Percentiles rank a stretch among this genome's conserved stretches.
Conservation (phyloP, 1,140 invertebrate genomes). For the Cydia fagiglandana region DNA sequence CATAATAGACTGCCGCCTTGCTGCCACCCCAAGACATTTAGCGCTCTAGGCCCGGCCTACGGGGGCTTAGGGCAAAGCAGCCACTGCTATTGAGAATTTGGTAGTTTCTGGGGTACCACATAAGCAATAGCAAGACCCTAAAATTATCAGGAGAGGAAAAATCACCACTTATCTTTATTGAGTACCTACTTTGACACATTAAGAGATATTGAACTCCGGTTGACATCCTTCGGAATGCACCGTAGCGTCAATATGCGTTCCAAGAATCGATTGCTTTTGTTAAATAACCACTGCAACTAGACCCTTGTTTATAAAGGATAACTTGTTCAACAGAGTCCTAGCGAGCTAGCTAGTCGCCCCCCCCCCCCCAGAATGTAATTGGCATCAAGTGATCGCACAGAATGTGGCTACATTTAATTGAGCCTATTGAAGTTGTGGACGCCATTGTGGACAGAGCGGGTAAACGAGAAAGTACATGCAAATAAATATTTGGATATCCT, state of each 20-base stretch:
- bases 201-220: not conserved
- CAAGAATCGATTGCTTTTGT: constrained; percentile 16
- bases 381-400: constrained; percentile 28
- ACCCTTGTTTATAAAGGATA: not conserved
- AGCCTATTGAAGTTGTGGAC: constrained; percentile 27
- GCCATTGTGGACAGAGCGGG: constrained; percentile 10
- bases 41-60: too few species aligned
- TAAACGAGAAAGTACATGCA: not conserved
- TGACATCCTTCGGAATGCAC: not conserved
- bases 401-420: constrained; percentile 29
- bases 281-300: not conserved
- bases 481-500: not conserved
- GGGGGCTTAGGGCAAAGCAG: too few species aligned
- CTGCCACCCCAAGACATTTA: too few species aligned
- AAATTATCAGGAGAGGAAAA: too few species aligned
- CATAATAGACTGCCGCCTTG: too few species aligned
- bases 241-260: not conserved
- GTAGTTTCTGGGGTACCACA: too few species aligned
- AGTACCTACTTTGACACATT: too few species aligned
- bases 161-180: too few species aligned
- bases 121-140: too few species aligned
- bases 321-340: not conserved
- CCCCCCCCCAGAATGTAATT: constrained; percentile 2
- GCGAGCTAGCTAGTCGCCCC: too few species aligned
- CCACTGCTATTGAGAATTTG: too few species aligned